Base-by-base conservation (phyloP, 1,140 invertebrate genomes). In the Oppia nitens region DNA sequence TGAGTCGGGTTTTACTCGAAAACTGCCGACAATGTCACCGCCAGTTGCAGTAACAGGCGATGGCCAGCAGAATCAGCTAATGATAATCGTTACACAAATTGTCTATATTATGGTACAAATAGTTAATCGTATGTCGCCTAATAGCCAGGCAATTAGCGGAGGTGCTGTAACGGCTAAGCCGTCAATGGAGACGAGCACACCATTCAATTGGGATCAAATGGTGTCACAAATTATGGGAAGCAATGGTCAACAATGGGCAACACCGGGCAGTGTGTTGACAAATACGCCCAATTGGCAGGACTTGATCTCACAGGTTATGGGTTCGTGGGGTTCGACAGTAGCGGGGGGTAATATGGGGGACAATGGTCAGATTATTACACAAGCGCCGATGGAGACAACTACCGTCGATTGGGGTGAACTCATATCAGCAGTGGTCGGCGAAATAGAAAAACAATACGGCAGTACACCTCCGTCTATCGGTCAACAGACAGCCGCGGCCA, bases 301-400 rank as follows among this genome's bases (percentile, higher is more conserved):
- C n/a, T 28, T 51, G 27, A 51, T 51, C 49, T 51, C 49, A 9
- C 49, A 51, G 49, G 49, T 51, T 24, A 51, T 51, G 49, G 49
- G 27, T 4, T 14, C 6, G 21, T 48, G 47, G 21, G 28, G 29
- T 12, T 17, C 3, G 4, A 57, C 28, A 17, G 25, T 20, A 24
- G 27, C 47, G 40, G 56, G 48, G 21, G 47, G 48, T 24, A 28
- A n/a, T 17, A 49, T 56, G 55, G 48, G 48, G 6, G 32, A 56
- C 4, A 23, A 47, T n/a, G n/a, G n/a, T n/a, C n/a, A n/a, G n/a
- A n/a, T n/a, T n/a, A n/a, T n/a, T n/a, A 40, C 32, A 6, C 17
- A 6, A 40, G 32, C 32, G 32, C 32, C 32, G 6, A 6, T 9
- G 17, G 6, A 6, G 32, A 40, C 6, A 40, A 40, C 32, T 40